These are phyloP conservation scores for Brenthis hecate DNA, from an alignment of 2,888 invertebrate species.

Conservation along the genomic window DNA sequence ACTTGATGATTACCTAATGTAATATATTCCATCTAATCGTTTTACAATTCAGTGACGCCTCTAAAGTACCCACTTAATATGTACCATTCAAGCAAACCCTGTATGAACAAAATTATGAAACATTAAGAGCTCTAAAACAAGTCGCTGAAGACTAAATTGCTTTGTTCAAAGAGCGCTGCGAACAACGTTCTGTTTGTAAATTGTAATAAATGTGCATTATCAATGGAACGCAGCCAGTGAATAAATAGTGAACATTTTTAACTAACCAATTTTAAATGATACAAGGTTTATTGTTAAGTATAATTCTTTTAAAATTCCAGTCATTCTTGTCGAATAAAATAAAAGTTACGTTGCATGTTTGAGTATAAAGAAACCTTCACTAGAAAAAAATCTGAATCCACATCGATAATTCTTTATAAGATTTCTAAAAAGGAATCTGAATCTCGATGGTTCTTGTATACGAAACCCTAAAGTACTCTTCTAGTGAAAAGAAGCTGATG, in stretches of 20 bases:
- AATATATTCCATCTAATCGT: conserved; percentile 27
- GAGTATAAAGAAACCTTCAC: background rate
- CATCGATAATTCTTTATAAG: background rate
- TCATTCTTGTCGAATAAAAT: no score
- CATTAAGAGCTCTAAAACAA: background rate
- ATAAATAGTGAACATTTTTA: conserved; percentile 1
- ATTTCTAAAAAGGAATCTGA: conserved; percentile 4
- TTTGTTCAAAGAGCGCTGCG: conserved; percentile 1
- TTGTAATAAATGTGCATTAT: conserved; percentile 55
- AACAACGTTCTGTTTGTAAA: conserved; percentile 1
- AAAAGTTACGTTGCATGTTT: background rate
- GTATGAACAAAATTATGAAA: background rate
- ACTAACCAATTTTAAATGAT: background rate
- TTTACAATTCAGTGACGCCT: conserved; percentile 23
- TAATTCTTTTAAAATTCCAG: no score
- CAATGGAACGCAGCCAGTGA: conserved; percentile 37
- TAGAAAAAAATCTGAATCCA: background rate
- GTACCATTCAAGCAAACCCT: conserved; percentile 6
- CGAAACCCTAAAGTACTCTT: conserved; percentile 18
- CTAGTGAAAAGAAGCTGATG: conserved; percentile 28
- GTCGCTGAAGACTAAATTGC: background rate
- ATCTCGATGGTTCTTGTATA: conserved; percentile 7
- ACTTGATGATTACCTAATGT: conserved; percentile 18
- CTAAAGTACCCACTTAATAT: conserved; percentile 13
- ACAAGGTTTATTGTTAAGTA: background rate